Conservation (phyloP, 2,888 invertebrate genomes). For the Parnassius mnemosyne region DNA sequence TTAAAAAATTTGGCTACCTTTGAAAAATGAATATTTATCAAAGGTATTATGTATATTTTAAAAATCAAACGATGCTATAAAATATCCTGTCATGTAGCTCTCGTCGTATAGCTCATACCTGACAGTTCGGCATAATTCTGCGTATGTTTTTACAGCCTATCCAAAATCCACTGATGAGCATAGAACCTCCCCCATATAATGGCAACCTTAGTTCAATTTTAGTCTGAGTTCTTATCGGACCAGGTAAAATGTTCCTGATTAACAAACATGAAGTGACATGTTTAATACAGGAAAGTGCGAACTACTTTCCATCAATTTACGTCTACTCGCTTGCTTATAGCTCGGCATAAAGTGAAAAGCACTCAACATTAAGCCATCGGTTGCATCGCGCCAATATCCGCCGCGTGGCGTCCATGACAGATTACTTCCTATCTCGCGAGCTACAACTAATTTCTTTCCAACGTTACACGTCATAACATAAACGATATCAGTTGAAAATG, state of each 20-base stretch:
- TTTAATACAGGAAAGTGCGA: slow-evolving; percentile 19
- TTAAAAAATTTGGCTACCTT: no score
- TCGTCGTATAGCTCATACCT: no score
- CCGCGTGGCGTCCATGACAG: slow-evolving; percentile 18
- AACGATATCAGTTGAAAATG: slow-evolving; percentile 9
- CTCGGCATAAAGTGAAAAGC: slow-evolving; percentile 20
- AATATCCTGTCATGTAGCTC: no score
- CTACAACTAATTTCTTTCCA: slow-evolving; percentile 15
- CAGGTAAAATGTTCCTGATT: not conserved
- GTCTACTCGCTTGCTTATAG: slow-evolving; percentile 7
- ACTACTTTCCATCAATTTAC: slow-evolving; percentile 22
- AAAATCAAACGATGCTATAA: no score
- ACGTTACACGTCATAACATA: slow-evolving; percentile 4
- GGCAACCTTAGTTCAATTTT: no score
- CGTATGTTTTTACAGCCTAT: no score
- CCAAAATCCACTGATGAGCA: no score
- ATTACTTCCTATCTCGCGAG: slow-evolving; percentile 18
- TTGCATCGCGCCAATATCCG: slow-evolving; percentile 17
- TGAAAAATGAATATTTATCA: no score
- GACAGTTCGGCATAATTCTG: no score
- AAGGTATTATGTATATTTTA: no score
- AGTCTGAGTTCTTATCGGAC: no score
- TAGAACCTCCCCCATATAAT: no score
- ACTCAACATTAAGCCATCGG: slow-evolving; percentile 2
- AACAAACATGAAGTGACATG: slow-evolving; percentile 2